phyloP scores from a whole-genome alignment of 2,113 vertebrate genomes.

The Eudyptes chrysolophus region DNA sequence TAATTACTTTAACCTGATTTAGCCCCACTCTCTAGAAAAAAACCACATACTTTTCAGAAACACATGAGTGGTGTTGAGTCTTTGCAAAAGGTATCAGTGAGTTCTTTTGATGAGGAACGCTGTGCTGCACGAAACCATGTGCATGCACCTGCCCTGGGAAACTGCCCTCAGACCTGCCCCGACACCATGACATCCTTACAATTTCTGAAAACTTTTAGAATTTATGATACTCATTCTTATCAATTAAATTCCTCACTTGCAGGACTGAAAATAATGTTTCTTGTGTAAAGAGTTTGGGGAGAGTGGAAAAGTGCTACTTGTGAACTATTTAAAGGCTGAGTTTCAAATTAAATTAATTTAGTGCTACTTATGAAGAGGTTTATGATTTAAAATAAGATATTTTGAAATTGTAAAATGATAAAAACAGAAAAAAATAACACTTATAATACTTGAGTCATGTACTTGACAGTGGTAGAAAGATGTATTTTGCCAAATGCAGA shows the following conservation, averaged over 20 bases:
- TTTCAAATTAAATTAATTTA: neutral
- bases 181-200: neutral
- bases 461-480: neutral
- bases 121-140: neutral
- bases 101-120: neutral
- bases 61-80: rapidly evolving
- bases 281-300: neutral
- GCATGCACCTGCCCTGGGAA: neutral
- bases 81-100: neutral
- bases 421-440: neutral
- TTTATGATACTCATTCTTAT: neutral
- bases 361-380: neutral
- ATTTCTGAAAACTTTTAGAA: neutral
- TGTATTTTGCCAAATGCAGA: neutral
- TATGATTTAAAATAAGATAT: neutral
- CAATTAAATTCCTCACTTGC: neutral
- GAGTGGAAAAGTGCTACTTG: neutral
- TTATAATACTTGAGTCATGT: neutral
- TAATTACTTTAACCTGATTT: slow-evolving; percentile 17
- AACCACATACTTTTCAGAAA: neutral
- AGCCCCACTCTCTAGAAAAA: neutral
- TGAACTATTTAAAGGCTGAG: neutral
- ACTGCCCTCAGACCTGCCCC: neutral
- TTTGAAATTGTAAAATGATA: neutral
- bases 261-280: neutral